These are phyloP conservation scores for Pygmarrhopalites habei DNA, from an alignment of 1,140 invertebrate genomes.

Conservation along the genomic window DNA sequence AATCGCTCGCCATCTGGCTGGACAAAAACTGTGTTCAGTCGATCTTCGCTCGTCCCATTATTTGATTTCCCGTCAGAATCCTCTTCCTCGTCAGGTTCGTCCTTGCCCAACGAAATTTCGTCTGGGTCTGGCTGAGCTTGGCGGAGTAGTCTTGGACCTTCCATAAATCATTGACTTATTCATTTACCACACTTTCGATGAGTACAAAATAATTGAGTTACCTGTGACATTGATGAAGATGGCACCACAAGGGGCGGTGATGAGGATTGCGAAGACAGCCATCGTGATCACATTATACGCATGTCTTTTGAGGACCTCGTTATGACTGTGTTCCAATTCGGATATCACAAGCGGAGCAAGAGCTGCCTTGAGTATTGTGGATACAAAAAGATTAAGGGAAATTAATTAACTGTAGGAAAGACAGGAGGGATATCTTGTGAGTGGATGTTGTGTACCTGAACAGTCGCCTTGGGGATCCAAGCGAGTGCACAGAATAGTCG, in stretches of 20 bases:
- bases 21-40: no score
- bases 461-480: conserved; percentile 36
- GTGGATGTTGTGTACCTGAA: conserved; percentile 8
- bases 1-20: no score
- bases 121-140: no score
- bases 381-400: background rate
- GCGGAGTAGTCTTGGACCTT: no score
- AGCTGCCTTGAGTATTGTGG: background rate
- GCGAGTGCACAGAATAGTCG: conserved; percentile 25
- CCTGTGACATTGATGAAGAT: conserved; percentile 6
- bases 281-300: conserved; percentile 1
- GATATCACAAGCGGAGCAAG: conserved; percentile 14
- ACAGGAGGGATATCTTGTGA: background rate
- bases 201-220: no score
- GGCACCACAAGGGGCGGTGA: conserved; percentile 15
- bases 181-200: no score
- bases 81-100: no score
- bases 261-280: conserved; percentile 10
- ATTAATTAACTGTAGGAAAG: background rate
- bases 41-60: no score
- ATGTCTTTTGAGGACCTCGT: background rate
- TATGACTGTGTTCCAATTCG: background rate
- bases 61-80: no score
- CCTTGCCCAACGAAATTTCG: no score
- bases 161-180: no score